Evolutionary conservation across 2,113 vertebrate genomes (phyloP).

Genomic region (Andinoacara biseriatus): DNA sequence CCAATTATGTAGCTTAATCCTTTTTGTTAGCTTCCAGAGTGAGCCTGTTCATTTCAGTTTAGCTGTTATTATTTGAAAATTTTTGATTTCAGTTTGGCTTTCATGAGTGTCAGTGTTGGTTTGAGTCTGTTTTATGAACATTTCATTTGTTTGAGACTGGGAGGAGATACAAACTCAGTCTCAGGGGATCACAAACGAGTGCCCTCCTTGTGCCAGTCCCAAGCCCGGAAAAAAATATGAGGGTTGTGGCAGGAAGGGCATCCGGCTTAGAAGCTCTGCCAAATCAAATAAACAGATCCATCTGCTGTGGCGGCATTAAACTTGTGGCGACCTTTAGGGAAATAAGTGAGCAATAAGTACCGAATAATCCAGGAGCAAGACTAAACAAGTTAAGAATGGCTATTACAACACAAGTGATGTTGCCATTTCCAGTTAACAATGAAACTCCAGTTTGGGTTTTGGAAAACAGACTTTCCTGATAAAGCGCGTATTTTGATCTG

Average conservation of each 20-base stretch:
- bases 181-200: accelerated
- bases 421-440: not conserved
- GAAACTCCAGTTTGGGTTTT: not conserved
- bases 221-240: not conserved
- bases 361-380: not conserved
- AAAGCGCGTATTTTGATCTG: not conserved
- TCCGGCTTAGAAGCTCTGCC: not conserved
- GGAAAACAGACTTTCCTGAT: not conserved
- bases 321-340: not conserved
- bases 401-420: not conserved
- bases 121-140: not conserved
- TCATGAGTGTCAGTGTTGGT: accelerated
- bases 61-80: not conserved
- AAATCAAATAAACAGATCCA: not conserved
- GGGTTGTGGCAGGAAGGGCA: not conserved
- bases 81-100: not conserved
- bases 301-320: not conserved
- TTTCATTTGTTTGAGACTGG: not conserved
- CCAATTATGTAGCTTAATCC: no score
- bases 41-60: not conserved
- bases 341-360: not conserved
- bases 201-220: not conserved
- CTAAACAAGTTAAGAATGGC: not conserved
- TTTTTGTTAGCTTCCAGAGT: not conserved
- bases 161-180: not conserved